These are phyloP conservation scores for Desoria tigrina DNA, from an alignment of 2,888 invertebrate genomes.

Conservation along the genomic window DNA sequence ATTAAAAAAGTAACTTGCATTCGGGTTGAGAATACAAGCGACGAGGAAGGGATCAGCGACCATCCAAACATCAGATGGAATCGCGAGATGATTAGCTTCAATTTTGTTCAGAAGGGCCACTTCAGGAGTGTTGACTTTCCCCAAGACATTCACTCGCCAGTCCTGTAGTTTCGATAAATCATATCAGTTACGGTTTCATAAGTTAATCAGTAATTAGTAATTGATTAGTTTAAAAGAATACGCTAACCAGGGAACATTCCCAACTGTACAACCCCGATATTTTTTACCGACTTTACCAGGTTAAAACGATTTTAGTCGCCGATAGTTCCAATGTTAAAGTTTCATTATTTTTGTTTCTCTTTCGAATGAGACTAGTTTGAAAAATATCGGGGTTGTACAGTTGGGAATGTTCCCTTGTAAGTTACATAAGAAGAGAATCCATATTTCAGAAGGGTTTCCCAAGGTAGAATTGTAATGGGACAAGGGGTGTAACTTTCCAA, in stretches of 20 bases:
- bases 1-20: conserved; percentile 10
- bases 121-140: conserved; percentile 41
- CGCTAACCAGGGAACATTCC: too few relatives aligned
- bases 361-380: too few relatives aligned
- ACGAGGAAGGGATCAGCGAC: conserved; percentile 56
- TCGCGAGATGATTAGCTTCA: conserved; percentile 37
- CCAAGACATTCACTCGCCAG: conserved; percentile 50
- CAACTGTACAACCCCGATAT: too few relatives aligned
- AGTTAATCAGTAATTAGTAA: too few relatives aligned
- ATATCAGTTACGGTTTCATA: too few relatives aligned
- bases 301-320: too few relatives aligned
- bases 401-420: too few relatives aligned
- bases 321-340: too few relatives aligned
- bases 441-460: conserved; percentile 56
- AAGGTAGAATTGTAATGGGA: conserved; percentile 57
- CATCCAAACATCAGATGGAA: conserved; percentile 40
- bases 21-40: conserved; percentile 55
- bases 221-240: too few relatives aligned
- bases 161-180: conserved; percentile 39
- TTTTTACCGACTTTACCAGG: too few relatives aligned
- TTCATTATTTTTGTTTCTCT: too few relatives aligned
- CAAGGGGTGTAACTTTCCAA: conserved; percentile 54
- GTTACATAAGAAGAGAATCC: conserved; percentile 31
- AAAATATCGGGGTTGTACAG: too few relatives aligned
- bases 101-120: conserved; percentile 47